A percentile compares a stretch with the other conserved stretches of the same genome.
Evolutionary conservation across 1,140 invertebrate species (phyloP).

Genomic region (Caerostris darwini): DNA sequence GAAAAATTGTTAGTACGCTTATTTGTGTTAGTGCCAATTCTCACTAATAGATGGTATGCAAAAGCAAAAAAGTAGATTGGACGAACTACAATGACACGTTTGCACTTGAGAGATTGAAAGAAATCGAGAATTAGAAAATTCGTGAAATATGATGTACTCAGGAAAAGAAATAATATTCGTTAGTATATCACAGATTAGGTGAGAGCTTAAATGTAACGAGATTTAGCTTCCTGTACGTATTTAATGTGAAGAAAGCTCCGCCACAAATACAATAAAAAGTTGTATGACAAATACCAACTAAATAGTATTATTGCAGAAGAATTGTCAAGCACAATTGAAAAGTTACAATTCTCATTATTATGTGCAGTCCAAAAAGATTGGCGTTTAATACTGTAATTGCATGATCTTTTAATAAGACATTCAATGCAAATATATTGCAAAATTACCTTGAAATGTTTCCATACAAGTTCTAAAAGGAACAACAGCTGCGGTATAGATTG

Average conservation of each 20-base stretch:
- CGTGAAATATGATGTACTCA: background rate
- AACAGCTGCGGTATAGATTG: background rate
- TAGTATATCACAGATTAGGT: background rate
- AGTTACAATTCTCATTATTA: background rate
- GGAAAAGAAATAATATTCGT: background rate
- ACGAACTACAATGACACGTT: background rate
- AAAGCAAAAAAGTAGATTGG: no score
- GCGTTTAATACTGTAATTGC: background rate
- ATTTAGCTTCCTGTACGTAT: no score
- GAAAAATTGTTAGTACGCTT: no score
- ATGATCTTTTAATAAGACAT: background rate
- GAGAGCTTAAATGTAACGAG: no score
- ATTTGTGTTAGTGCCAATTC: no score
- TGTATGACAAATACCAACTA: no score
- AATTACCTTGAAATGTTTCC: no score
- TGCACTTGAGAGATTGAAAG: background rate
- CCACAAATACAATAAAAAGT: no score
- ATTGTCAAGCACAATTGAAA: background rate
- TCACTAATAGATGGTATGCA: no score
- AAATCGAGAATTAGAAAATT: background rate
- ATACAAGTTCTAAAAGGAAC: no score
- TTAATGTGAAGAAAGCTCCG: no score
- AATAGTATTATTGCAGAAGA: no score
- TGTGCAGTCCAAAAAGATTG: background rate
- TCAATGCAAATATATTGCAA: background rate